Evolutionary conservation across 2,888 invertebrate genomes (phyloP).

Genomic region (Bugula neritina): DNA sequence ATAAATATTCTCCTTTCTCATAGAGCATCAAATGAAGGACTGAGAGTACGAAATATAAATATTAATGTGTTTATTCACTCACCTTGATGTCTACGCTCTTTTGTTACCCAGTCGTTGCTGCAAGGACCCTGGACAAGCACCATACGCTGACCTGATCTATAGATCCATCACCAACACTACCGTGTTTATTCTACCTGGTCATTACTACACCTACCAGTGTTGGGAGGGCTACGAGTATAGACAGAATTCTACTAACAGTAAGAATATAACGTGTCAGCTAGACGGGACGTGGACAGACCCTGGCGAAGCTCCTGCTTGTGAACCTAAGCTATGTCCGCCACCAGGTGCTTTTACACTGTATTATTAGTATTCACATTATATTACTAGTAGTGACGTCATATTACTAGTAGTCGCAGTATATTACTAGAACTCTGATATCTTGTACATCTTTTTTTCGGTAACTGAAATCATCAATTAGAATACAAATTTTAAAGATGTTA

Average conservation of each 20-base stretch:
- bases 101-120: conserved; percentile 17
- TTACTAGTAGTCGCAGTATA: background rate
- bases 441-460: too few relatives aligned
- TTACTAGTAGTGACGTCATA: background rate
- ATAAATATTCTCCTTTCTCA: too few relatives aligned
- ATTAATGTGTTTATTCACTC: too few relatives aligned
- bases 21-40: too few relatives aligned
- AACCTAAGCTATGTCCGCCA: background rate
- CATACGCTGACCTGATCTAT: background rate
- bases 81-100: too few relatives aligned
- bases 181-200: conserved; percentile 7
- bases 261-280: conserved; percentile 5
- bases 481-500: too few relatives aligned
- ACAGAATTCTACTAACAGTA: background rate
- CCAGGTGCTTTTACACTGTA: background rate
- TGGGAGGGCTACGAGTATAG: background rate
- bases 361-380: background rate
- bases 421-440: too few relatives aligned
- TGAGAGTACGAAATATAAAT: too few relatives aligned
- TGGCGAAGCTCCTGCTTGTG: conserved; percentile 4
- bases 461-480: too few relatives aligned
- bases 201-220: conserved; percentile 17
- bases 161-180: conserved; percentile 16
- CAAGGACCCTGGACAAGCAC: background rate
- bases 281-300: conserved; percentile 10